phyloP scores from a whole-genome alignment of 2,888 invertebrate species.

The Brenthis daphne region DNA sequence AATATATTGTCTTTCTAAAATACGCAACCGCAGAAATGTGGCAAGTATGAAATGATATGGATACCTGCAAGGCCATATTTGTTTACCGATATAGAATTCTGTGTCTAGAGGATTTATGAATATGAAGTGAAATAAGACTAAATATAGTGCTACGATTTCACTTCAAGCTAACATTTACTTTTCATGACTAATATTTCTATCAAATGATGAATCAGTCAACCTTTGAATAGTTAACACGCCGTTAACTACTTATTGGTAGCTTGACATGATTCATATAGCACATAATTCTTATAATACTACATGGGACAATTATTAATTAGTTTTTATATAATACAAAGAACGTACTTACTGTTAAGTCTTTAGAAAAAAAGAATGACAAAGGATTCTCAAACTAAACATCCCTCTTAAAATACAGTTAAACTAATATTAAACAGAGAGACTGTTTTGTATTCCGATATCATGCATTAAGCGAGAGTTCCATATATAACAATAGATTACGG shows the following conservation, averaged over 20 bases:
- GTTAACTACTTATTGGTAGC: conserved; percentile 12
- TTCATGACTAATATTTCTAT: conserved; percentile 20
- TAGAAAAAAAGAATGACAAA: background rate
- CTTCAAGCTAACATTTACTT: conserved; percentile 1
- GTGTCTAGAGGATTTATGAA: background rate
- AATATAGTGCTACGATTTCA: background rate
- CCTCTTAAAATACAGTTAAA: conserved; percentile 7
- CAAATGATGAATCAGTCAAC: conserved; percentile 28
- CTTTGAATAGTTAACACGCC: conserved; percentile 25
- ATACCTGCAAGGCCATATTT: conserved; percentile 75
- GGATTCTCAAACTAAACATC: background rate
- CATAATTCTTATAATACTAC: conserved; percentile 15
- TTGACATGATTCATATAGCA: conserved; percentile 22
- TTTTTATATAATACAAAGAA: conserved; percentile 1
- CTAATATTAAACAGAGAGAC: background rate
- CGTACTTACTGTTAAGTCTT: background rate
- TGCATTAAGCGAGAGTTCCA: conserved; percentile 11
- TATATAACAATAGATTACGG: conserved; percentile 35
- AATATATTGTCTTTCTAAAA: conserved; percentile 24
- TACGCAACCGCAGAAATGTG: conserved; percentile 66
- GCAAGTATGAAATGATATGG: conserved; percentile 64
- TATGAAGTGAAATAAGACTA: background rate
- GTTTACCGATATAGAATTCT: conserved; percentile 56
- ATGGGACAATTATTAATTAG: conserved; percentile 5
- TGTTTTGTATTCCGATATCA: conserved; percentile 29